Evolutionary conservation across 2,888 invertebrate genomes (phyloP), one percentile per base, ranked within the genome.

Genomic region (Tromatobia lineatoria): DNA sequence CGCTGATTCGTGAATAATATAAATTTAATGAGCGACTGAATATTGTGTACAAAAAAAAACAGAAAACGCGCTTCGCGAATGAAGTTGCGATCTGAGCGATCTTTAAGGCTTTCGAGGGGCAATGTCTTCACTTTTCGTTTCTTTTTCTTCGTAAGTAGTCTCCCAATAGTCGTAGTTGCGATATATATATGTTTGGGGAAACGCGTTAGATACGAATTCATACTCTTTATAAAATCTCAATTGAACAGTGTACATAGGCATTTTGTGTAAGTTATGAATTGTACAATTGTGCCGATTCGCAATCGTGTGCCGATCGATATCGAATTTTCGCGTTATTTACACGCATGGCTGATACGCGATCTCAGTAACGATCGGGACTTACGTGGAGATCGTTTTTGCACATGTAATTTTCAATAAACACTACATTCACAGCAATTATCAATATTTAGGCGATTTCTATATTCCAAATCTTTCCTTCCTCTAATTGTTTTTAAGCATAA

Each of bases 321-420:
- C 15, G 47, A 23, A 59, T 52, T 50, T 42, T 38, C 59, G 79
- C 38, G 47, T 50, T 54, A 25, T 34, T 57, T 38, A 67, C 25
- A 13, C 64, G 81, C 84, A 79, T 79, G 71, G 29, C 57, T 45
- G 34, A 54, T 61, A n/a, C n/a, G 18, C 50, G 66, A 50, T 64
- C 59, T 45, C 38, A 59, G 47, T 54, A 20, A 64, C 50, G 83
- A 61, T 45, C 38, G 47, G n/a, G 10, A 50, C 23, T 59, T 42
- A 11, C 34, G 45, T n/a, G 11, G 54, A 23, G 52, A 73, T 50
- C 57, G 70, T 25, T 75, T 47, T 75, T 80, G 84, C 78, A 84
- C 80, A 77, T 83, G 70, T 83, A 54, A 71, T 83, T 83, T 78
- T 81, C 85, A 85, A 85, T 83, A 83, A 85, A 85, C 69, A 59